Conservation (phyloP, 1,140 invertebrate species). For the Solenopsis invicta region DNA sequence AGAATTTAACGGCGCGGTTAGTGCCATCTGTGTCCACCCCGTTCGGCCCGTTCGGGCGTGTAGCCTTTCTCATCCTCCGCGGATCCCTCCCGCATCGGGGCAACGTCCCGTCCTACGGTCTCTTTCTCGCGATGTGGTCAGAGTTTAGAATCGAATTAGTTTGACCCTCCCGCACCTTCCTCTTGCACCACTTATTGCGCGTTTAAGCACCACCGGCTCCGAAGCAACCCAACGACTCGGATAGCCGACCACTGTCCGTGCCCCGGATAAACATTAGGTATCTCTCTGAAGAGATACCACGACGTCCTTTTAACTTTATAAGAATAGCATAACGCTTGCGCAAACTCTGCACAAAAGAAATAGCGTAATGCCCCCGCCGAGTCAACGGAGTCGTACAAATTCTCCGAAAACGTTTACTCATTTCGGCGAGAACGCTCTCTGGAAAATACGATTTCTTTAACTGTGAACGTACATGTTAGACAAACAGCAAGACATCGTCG, state of each 20-base stretch:
- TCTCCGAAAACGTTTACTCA: neutral
- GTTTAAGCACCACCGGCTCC: conserved; percentile 76
- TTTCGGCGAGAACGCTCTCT: neutral
- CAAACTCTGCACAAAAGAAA: neutral
- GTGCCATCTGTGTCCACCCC: conserved; percentile 86
- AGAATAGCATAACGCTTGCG: conserved; percentile 3
- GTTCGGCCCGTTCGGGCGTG: conserved; percentile 73
- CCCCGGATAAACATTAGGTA: conserved; percentile 78
- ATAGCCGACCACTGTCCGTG: conserved; percentile 77
- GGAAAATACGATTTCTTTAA: neutral
- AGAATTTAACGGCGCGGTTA: conserved; percentile 87
- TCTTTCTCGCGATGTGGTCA: conserved; percentile 82
- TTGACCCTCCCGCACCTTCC: conserved; percentile 80
- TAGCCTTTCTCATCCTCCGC: conserved; percentile 63
- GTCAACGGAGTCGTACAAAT: neutral
- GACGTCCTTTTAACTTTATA: conserved; percentile 1
- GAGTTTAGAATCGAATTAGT: conserved; percentile 88
- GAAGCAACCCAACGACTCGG: conserved; percentile 79
- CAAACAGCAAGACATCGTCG: neutral
- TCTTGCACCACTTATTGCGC: conserved; percentile 73
- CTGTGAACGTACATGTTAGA: neutral
- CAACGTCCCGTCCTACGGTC: conserved; percentile 29
- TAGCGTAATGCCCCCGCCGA: neutral
- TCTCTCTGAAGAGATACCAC: conserved; percentile 51
- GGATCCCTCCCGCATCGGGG: conserved; percentile 39